Percentiles rank a stretch among this genome's conserved stretches.
Conservation (phyloP, 2,797 vertebrate species). For the Hippoglossus hippoglossus region DNA sequence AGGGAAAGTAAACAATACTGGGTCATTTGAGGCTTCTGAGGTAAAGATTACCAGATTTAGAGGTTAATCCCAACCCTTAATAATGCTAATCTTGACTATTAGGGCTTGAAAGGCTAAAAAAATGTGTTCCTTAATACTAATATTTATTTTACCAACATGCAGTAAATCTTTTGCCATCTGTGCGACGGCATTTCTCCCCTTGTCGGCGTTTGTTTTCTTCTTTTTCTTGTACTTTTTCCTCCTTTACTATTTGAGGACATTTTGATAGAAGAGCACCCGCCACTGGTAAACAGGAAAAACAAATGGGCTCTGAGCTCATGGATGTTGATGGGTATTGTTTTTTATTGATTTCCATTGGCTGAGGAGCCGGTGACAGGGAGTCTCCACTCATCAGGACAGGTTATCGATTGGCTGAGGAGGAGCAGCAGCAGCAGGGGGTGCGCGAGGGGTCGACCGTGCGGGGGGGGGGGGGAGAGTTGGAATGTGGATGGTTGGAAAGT, state of each 20-base stretch:
- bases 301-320: slow-evolving; percentile 74
- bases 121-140: no score
- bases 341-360: slow-evolving; percentile 87
- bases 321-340: slow-evolving; percentile 87
- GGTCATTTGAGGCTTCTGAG: not conserved
- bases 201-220: slow-evolving; percentile 6
- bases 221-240: slow-evolving; percentile 6
- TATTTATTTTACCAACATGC: not conserved
- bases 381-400: slow-evolving; percentile 81
- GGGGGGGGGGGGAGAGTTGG: slow-evolving; percentile 19
- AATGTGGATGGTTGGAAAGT: slow-evolving; percentile 36
- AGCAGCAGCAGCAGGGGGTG: slow-evolving; percentile 39
- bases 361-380: slow-evolving; percentile 78
- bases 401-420: slow-evolving; percentile 66
- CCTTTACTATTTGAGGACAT: slow-evolving; percentile 58
- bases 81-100: no score
- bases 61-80: not conserved
- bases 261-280: slow-evolving; percentile 80
- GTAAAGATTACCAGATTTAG: slow-evolving; percentile 19
- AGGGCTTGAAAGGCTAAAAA: not conserved
- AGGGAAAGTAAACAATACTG: slow-evolving; percentile 28
- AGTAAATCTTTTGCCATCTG: slow-evolving; percentile 77
- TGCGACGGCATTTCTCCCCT: slow-evolving; percentile 58
- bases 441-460: slow-evolving; percentile 52
- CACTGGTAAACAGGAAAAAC: slow-evolving; percentile 79